Percentiles rank a stretch among this genome's conserved stretches.
phyloP scores from a whole-genome alignment of 2,113 vertebrate species.

The Ellobius talpinus region DNA sequence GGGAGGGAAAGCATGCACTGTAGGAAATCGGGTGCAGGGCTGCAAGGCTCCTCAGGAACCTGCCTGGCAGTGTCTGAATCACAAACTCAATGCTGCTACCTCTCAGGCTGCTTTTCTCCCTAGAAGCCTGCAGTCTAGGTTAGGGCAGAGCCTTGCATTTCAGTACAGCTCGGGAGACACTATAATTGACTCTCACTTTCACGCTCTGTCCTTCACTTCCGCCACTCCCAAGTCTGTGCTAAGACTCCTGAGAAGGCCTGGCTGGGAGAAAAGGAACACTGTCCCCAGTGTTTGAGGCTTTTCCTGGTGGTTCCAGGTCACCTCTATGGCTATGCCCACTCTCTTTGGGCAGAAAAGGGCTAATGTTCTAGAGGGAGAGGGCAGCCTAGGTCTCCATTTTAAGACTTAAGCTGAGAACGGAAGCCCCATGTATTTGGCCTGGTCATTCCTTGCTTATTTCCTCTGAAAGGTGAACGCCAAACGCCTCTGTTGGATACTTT shows the following conservation, averaged over 20 bases:
- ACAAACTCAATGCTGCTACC: neutral
- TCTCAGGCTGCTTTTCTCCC: neutral
- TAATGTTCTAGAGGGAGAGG: neutral
- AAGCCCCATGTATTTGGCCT: neutral
- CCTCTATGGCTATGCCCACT: neutral
- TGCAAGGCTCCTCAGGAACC: neutral
- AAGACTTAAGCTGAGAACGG: neutral
- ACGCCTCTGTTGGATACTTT: neutral
- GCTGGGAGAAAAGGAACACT: neutral
- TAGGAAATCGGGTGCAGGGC: neutral
- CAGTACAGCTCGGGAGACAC: neutral
- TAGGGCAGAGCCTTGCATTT: neutral
- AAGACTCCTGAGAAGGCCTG: neutral
- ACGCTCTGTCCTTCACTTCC: neutral
- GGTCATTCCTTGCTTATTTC: neutral
- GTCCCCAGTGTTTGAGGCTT: neutral
- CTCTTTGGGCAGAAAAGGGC: neutral
- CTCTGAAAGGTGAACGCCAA: neutral
- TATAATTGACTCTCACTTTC: too few species aligned
- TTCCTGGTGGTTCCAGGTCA: neutral
- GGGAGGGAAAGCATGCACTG: neutral
- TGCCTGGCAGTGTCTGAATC: neutral
- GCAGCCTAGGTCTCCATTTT: neutral
- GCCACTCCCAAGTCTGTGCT: neutral
- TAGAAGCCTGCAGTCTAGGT: neutral